Percentiles rank a stretch among this genome's conserved stretches.
phyloP scores from a whole-genome alignment of 2,113 vertebrate genomes.

The Oreochromis spilurus region DNA sequence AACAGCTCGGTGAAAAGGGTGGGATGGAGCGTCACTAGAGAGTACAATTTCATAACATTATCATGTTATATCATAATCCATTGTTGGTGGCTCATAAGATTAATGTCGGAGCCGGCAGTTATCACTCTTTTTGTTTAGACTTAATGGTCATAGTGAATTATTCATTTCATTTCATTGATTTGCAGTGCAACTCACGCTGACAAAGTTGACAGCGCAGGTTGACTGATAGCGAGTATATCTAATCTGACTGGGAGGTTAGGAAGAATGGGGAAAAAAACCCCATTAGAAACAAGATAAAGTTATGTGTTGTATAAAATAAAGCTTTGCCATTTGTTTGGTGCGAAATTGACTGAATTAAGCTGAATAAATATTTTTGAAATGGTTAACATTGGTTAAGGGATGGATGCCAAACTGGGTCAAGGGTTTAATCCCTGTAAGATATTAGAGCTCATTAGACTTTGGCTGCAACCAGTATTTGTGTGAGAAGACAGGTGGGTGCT shows the following conservation, averaged over 20 bases:
- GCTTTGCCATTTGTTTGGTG: not conserved
- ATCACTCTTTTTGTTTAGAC: constrained; percentile 64
- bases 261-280: not conserved
- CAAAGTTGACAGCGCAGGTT: constrained; percentile 59
- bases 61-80: constrained; percentile 67
- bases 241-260: constrained; percentile 37
- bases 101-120: constrained; percentile 59
- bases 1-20: constrained; percentile 49
- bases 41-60: constrained; percentile 66
- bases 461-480: constrained; percentile 28
- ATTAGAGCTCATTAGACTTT: constrained; percentile 42
- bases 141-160: constrained; percentile 66
- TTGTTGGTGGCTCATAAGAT: constrained; percentile 64
- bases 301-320: not conserved
- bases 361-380: not conserved
- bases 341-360: not conserved
- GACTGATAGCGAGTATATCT: constrained; percentile 54
- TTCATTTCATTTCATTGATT: constrained; percentile 67
- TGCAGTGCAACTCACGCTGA: constrained; percentile 42
- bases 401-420: not conserved
- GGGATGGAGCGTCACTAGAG: constrained; percentile 41
- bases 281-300: not conserved
- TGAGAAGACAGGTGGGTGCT: constrained; percentile 63
- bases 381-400: not conserved
- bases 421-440: constrained; percentile 35